Evolutionary conservation across 2,888 invertebrate species (phyloP).

Genomic region (Malthinus seriepunctatus): DNA sequence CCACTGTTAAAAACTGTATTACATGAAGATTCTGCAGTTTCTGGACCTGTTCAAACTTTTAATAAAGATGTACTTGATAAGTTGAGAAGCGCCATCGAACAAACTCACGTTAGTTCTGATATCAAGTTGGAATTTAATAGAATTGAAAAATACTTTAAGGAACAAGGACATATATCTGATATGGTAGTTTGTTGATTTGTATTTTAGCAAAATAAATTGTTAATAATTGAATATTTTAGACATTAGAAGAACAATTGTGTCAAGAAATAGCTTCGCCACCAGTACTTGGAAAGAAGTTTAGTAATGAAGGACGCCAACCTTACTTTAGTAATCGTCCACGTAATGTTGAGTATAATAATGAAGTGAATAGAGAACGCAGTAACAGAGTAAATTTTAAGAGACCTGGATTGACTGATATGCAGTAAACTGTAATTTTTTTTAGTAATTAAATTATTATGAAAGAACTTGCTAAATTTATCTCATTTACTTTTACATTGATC

Average conservation of each 20-base stretch:
- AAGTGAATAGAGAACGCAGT: not conserved
- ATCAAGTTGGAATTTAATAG: constrained; percentile 60
- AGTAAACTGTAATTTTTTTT: not conserved
- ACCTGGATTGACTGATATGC: constrained; percentile 1
- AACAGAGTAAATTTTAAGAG: not conserved
- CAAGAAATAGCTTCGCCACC: constrained; percentile 40
- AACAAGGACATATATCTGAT: constrained; percentile 47
- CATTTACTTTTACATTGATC: no score
- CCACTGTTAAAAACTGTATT: constrained; percentile 62
- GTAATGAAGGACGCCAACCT: not conserved
- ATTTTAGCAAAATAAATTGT: not conserved
- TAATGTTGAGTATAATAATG: not conserved
- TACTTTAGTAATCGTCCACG: not conserved
- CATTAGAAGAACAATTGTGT: constrained; percentile 51
- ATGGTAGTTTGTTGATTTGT: constrained; percentile 32
- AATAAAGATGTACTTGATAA: constrained; percentile 64
- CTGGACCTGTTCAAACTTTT: constrained; percentile 61
- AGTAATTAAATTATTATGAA: no score
- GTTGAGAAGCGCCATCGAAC: constrained; percentile 57
- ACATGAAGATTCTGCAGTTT: constrained; percentile 58
- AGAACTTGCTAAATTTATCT: no score
- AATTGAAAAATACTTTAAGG: constrained; percentile 59
- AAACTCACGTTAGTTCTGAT: constrained; percentile 56
- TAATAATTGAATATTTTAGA: constrained; percentile 39
- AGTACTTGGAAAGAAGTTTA: constrained; percentile 1